phyloP scores from a whole-genome alignment of 2,113 vertebrate genomes.

The Corapipo altera region DNA sequence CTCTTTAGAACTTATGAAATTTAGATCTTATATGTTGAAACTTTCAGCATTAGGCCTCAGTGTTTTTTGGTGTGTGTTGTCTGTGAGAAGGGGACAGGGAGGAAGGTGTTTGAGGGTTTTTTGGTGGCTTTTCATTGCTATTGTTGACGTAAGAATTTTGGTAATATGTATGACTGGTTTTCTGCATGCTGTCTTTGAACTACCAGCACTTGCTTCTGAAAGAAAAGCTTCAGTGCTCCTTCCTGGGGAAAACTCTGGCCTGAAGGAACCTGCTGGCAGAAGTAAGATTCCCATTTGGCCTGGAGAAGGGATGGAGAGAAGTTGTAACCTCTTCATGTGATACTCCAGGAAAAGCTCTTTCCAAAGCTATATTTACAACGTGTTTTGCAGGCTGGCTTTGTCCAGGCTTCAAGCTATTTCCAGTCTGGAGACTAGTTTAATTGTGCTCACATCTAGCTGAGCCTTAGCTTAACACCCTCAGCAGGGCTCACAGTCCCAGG shows the following conservation, averaged over 20 bases:
- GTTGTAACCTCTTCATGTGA: rapidly evolving
- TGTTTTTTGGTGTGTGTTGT: not conserved
- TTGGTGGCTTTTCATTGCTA: not conserved
- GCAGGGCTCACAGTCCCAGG: not conserved
- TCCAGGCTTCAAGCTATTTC: not conserved
- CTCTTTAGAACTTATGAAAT: not conserved
- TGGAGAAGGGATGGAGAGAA: not conserved
- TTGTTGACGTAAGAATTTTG: not conserved
- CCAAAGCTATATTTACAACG: not conserved
- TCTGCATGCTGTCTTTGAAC: not conserved
- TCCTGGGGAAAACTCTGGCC: not conserved
- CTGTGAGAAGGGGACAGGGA: not conserved
- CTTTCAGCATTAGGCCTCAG: not conserved
- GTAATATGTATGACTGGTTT: not conserved
- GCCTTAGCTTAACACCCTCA: not conserved
- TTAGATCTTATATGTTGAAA: not conserved
- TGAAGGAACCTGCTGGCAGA: not conserved
- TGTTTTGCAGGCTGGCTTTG: not conserved
- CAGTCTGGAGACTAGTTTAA: not conserved
- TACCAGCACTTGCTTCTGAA: not conserved
- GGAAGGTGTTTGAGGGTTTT: not conserved
- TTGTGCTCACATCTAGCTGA: not conserved
- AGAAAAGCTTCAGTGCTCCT: not conserved
- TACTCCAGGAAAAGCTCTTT: not conserved
- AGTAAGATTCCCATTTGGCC: not conserved